Conservation (phyloP, 2,113 vertebrate species). For the Pimephales promelas region DNA sequence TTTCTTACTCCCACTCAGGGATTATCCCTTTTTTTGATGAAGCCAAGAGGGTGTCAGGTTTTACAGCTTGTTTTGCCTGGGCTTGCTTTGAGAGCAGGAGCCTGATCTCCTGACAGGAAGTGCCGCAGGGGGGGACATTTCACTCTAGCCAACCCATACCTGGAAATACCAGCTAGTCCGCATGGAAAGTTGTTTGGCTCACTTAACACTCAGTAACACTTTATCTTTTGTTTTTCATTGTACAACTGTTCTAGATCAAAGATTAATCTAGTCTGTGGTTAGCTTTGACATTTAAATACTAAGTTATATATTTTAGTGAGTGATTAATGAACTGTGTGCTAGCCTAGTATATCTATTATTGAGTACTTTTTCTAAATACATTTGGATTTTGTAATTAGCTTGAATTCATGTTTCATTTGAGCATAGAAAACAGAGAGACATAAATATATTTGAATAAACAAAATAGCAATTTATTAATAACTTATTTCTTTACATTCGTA, state of each 20-base stretch:
- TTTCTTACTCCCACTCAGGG: conserved; percentile 31
- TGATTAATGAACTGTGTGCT: background rate
- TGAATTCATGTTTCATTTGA: background rate
- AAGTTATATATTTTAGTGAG: conserved; percentile 5
- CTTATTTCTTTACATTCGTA: conserved; percentile 98
- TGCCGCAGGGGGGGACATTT: conserved; percentile 18
- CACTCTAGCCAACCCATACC: conserved; percentile 45
- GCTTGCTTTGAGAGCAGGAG: conserved; percentile 36
- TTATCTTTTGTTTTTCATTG: conserved; percentile 44
- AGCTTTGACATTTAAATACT: conserved; percentile 23
- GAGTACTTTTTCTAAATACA: background rate
- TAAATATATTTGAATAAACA: conserved; percentile 81
- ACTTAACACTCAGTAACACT: conserved; percentile 53
- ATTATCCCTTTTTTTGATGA: conserved; percentile 63
- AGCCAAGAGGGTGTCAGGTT: conserved; percentile 49
- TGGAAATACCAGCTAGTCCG: conserved; percentile 63
- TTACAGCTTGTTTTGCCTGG: conserved; percentile 2
- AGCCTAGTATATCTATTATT: background rate
- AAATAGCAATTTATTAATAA: conserved; percentile 99
- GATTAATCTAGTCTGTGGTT: background rate
- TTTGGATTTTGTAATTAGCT: no score
- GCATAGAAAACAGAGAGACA: conserved; percentile 37
- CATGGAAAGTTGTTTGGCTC: conserved; percentile 44
- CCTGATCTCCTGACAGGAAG: conserved; percentile 58
- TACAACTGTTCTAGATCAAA: background rate